Percentiles rank a stretch among this genome's conserved stretches.
Conservation (phyloP, 2,888 invertebrate species). For the Octodonta nipae region DNA sequence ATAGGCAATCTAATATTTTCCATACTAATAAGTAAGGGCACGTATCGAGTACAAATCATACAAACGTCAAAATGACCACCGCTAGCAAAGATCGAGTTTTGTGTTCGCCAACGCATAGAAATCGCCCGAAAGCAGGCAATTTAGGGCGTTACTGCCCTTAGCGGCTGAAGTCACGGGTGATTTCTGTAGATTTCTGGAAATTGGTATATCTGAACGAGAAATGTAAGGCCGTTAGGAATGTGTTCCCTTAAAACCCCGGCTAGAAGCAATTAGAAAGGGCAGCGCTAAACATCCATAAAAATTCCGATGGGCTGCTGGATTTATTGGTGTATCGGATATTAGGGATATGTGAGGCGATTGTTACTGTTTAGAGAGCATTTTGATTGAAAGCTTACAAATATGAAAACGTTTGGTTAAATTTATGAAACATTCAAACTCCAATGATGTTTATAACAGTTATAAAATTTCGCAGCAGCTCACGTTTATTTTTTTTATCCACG, state of each 20-base stretch:
- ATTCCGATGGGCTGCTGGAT: conserved; percentile 11
- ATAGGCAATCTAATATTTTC: no score
- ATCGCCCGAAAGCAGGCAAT: conserved; percentile 35
- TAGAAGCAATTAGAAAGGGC: conserved; percentile 17
- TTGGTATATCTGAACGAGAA: no score
- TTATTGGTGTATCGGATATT: no score
- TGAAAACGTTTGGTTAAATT: no score
- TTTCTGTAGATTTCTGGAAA: conserved; percentile 34
- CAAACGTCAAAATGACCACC: conserved; percentile 29
- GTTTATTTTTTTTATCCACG: no score
- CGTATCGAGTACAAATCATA: conserved; percentile 37
- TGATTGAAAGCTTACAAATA: no score
- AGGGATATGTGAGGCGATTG: no score
- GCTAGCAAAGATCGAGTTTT: conserved; percentile 28
- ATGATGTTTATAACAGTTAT: no score
- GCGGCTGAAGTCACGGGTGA: conserved; percentile 24
- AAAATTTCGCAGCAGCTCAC: no score
- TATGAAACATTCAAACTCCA: no score
- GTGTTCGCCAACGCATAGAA: conserved; percentile 33
- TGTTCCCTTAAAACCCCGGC: neutral
- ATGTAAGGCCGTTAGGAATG: neutral
- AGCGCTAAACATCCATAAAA: conserved; percentile 14
- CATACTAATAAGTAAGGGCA: no score
- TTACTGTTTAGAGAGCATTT: no score
- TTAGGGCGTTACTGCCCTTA: conserved; percentile 25